Evolutionary conservation across 2,888 invertebrate species (phyloP), one percentile per base, ranked within the genome.

Genomic region (Noctua pronuba): DNA sequence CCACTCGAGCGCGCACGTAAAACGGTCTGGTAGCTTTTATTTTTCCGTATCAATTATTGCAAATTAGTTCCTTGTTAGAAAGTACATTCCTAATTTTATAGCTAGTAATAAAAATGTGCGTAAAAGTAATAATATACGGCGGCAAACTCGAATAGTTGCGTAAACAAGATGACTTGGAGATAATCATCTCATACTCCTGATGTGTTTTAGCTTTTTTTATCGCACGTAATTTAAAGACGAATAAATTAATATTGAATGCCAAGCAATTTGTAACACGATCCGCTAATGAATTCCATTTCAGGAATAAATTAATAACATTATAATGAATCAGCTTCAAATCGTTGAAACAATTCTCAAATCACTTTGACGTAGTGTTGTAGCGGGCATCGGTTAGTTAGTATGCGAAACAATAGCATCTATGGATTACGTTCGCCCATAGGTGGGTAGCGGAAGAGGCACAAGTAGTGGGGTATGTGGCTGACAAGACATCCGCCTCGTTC

Each of bases 401-500:
- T 82, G 83, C 83, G 74, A 89, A 80, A 86, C 87, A 89, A 84
- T 76, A 24, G 78, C 66, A 72, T 49, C 79, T 80, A 76, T 79
- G 80, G 83, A 83, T 83, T 86, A 85, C 69, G 75, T 77, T 84
- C 60, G 46, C 38, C 79, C 70, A 84, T 86, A 79, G 73, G 60
- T 83, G 80, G 80, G 60, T 74, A 66, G 73, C 76, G 75, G 85
- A 82, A 85, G 84, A 87, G 73, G 80, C 66, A 80, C 31, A 74
- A 80, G 82, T 82, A 79, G 69, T 66, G 67, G 73, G 77, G 81
- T 84, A 81, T 77, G 82, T 71, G 77, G 55, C 77, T 69, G 79
- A 92, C 88, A 92, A 93, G 92, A 92, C 91, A 88, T 88, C 92
- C 89, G 92, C 91, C 93, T 92, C 94, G 92, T 93, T 93, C 87